Base-by-base conservation (phyloP, 2,888 invertebrate genomes). In the Anthophora plumipes region DNA sequence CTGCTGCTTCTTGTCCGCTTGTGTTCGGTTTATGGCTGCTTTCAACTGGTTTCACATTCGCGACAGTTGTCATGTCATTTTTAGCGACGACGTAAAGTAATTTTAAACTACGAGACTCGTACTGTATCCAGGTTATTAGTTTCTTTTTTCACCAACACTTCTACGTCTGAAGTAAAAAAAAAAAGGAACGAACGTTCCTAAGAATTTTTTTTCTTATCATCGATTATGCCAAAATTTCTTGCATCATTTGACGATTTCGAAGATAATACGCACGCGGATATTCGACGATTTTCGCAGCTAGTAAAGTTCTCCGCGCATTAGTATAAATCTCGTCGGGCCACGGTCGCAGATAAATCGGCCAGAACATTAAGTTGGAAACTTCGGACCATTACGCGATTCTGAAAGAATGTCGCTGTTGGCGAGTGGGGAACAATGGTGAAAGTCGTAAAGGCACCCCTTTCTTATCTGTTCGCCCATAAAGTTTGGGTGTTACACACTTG, bases 381-480 rank as follows among this genome's bases (percentile, higher is more conserved):
- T 48, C n/a, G 64, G 20, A 20, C 81, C 77, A 68, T 82, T 82
- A 73, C 82, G 72, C 77, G 81, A 77, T 82, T 82, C 69, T 77
- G 17, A 72, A 82, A 81, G 81, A 73, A 81, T 82, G 71, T 68
- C 66, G 52, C 57, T 57, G 61, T 43, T 50, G 48, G 39, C 68
- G 64, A 20, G 20, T 41, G 55, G 37, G 55, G 80, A 71, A 82
- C 81, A 82, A 80, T 82, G 80, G 81, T 75, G 81, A 82, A 80
- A 80, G 81, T 71, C 70, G 66, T 80, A 74, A 71, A 80, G 63
- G 50, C 80, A 81, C 80, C 77, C 80, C 80, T 81, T 79, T 80
- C 80, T 79, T 80, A 81, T 81, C 74, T 57, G 50, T 37, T 22
- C 48, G 61, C 4, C 20, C 46, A 39, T 66, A 80, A 81, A 81